Base-by-base conservation (phyloP, 1,140 invertebrate genomes). In the Lordiphosa collinella region DNA sequence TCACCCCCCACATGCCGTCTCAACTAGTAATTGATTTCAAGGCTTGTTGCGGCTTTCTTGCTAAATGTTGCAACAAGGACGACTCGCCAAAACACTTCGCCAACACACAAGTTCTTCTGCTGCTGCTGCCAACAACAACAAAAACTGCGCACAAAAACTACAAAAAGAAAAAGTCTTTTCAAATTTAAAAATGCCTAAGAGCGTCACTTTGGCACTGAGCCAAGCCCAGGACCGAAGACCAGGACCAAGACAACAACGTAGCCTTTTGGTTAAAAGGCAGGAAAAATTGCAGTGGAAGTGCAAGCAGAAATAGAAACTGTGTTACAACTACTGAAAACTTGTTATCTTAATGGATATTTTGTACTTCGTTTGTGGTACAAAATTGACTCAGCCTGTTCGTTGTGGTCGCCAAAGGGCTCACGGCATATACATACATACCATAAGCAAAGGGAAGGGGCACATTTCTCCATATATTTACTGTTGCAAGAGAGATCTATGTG, bases 321-420 rank as follows among this genome's bases (percentile, higher is more conserved):
- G 76, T 82, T 76, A 84, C 76, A 82, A 82, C 76, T 82, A 76
- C 76, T 84, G 75, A 84, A 68, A 82, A 82, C 76, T 82, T 82
- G 76, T 82, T 82, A 82, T 82, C 76, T 82, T 82, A 82, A 82
- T 82, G 78, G 76, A 84, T 82, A 82, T 82, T 82, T 82, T 82
- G 76, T 84, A 82, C 67, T 82, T 82, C 78, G 76, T 84, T 82
- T 82, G 76, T 84, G 78, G 76, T 58, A 34, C 63, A 54, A 82
- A 82, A 82, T 84, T 84, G 76, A 82, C 76, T 84, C 78, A 62
- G 71, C 76, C 71, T 32, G 62, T 50, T 53, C 70, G 46, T 38
- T 43, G 9, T 51, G 25, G 44, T 22, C 35, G 40, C 43, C 70
- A 29, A 29, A 29, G 25, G 41, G 51, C 52, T 44, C 38, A 31